phyloP scores from a whole-genome alignment of 1,140 invertebrate genomes.

The Chymomyza costata region DNA sequence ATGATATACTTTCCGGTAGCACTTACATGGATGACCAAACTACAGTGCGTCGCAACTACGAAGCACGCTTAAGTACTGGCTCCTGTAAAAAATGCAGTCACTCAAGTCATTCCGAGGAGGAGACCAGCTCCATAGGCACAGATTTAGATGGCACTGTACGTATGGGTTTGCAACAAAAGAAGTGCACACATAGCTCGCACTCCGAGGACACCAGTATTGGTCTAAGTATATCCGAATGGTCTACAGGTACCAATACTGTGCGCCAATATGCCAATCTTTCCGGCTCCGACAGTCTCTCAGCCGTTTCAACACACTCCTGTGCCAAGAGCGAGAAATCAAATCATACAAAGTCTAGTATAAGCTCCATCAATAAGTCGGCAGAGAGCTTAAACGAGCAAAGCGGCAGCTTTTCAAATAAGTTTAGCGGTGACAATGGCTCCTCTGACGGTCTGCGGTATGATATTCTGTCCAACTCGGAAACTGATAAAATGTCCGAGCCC shows the following conservation, averaged over 20 bases:
- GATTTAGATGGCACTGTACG: slow-evolving; percentile 87
- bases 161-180: slow-evolving; percentile 83
- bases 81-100: slow-evolving; percentile 79
- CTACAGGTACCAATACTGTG: slow-evolving; percentile 87
- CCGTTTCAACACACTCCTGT: slow-evolving; percentile 77
- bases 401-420: slow-evolving; percentile 67
- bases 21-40: slow-evolving; percentile 73
- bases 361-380: slow-evolving; percentile 74
- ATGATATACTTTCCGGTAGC: slow-evolving; percentile 78
- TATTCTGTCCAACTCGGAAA: slow-evolving; percentile 79
- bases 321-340: slow-evolving; percentile 81
- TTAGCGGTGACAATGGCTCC: slow-evolving; percentile 72
- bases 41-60: slow-evolving; percentile 63
- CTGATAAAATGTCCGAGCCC: slow-evolving; percentile 73
- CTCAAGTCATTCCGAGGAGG: slow-evolving; percentile 82
- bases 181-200: slow-evolving; percentile 86
- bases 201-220: slow-evolving; percentile 90
- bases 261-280: slow-evolving; percentile 84
- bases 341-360: slow-evolving; percentile 77
- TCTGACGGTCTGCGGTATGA: slow-evolving; percentile 76
- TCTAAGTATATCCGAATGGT: slow-evolving; percentile 89
- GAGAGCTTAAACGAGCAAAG: slow-evolving; percentile 73
- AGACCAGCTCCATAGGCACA: slow-evolving; percentile 81
- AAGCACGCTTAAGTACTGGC: slow-evolving; percentile 73
- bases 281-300: slow-evolving; percentile 79